Base-by-base conservation (phyloP, 2,888 invertebrate genomes). In the Lutraria lutraria region DNA sequence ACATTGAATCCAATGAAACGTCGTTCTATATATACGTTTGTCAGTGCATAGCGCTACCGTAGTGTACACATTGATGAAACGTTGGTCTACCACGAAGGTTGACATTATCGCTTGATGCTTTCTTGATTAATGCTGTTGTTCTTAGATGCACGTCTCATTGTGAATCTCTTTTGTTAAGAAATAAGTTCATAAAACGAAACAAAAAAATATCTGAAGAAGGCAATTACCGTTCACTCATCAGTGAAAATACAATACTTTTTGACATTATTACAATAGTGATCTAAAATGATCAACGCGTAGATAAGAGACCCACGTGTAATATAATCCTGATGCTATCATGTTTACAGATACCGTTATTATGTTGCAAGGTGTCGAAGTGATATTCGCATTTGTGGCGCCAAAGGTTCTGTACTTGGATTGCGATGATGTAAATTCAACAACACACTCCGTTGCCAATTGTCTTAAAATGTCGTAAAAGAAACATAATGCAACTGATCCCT, bases 321-420 rank as follows among this genome's bases (percentile, higher is more conserved):
- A n/a, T 68, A 10, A n/a, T 0, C 2, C n/a, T n/a, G 60, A 60
- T 6, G 21, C 12, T n/a, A 68, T 13, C n/a, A 1, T 25, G n/a
- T 25, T 25, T 68, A 68, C 25, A 68, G 25, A 25, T 68, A 25
- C 12, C 25, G 63, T 68, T 68, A 25, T 68, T 68, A 68, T 68
- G 63, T 68, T 68, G 25, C 63, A n/a, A 8, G 25, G 63, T 68
- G 63, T 68, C 63, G 25, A 13, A 25, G n/a, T 68, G 25, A 68
- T 68, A 25, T 68, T 68, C 63, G 63, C 63, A 25, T 68, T 68
- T 25, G n/a, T n/a, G 25, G 63, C 63, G 63, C 63, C 63, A 68
- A n/a, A 4, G 25, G n/a, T 68, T 25, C 25, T 68, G 63, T 68
- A 68, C 25, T 68, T 25, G n/a, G 63, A 68, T n/a, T 12, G 25